Evolutionary conservation across 2,797 vertebrate species (phyloP), one percentile per base, ranked within the genome.

Genomic region (Coendou prehensilis): DNA sequence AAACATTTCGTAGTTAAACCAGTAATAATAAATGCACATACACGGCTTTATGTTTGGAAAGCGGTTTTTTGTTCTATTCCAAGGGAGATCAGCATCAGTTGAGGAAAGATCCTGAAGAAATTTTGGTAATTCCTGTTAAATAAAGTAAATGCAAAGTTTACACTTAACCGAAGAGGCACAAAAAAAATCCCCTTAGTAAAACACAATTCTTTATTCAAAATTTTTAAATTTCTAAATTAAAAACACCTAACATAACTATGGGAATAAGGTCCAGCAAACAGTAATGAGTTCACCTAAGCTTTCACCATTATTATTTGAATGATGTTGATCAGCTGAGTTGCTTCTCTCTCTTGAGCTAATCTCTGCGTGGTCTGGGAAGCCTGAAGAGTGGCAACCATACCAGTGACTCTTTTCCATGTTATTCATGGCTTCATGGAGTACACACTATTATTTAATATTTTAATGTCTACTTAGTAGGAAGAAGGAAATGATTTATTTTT

Each of bases 11-110:
- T 81, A 95, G 17, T 22, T 87, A 94, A 97, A 0, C 0, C 20
- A 97, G 22, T 61, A 89, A 59, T 1, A 11, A 15, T 47, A 96
- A 98, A 71, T 23, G 75, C 9, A 98, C 99, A 84, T 99, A 99
- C 99, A 99, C 50, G 99, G 99, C 97, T 99, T 99, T 98, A 99
- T 99, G 98, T 99, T 99, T 87, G 99, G 99, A 97, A 99, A 99
- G 87, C 99, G 99, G 97, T 99, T 99, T 98, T 99, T 99, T 94
- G 99, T 99, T 97, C 99, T 99, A 98, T 99, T 99, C 99, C 99
- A 99, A 78, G 99, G 99, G 69, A 99, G 98, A 98, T 99, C 99
- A 28, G 99, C 99, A 30, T 99, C 99, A 17, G 99, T 99, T 92
- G 99, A 99, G 86, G 99, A 99, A 97, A 99, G 99, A 98, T 99